Conservation (phyloP, 2,113 vertebrate genomes). For the Lophura nycthemera region DNA sequence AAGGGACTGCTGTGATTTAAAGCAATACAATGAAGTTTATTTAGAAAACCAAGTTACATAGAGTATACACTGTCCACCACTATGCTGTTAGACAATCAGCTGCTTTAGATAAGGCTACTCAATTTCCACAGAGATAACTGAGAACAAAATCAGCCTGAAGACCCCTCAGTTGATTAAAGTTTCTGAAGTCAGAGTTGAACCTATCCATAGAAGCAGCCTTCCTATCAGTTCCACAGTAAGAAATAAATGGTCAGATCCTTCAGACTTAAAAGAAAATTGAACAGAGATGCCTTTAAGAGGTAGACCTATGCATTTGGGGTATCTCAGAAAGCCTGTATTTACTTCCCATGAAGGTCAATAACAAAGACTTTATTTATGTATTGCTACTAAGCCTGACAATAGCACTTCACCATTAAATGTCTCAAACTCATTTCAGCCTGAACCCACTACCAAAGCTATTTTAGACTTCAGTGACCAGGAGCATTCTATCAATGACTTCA, state of each 20-base stretch:
- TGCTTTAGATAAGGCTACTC: slow-evolving; percentile 46
- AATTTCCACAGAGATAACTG: slow-evolving; percentile 44
- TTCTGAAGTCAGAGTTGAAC: slow-evolving; percentile 20
- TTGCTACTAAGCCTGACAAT: background rate
- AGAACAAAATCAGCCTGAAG: slow-evolving; percentile 6
- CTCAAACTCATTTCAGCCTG: background rate
- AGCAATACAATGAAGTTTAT: slow-evolving; percentile 17
- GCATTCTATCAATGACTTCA: slow-evolving; percentile 4
- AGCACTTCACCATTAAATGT: background rate
- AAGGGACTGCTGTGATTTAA: background rate
- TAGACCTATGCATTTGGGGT: background rate
- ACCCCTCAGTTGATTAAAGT: slow-evolving; percentile 4
- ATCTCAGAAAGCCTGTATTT: background rate
- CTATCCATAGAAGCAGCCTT: slow-evolving; percentile 16
- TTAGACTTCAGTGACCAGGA: background rate
- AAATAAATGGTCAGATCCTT: background rate
- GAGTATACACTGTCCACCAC: background rate
- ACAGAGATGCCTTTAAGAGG: background rate
- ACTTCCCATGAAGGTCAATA: background rate
- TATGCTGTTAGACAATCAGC: background rate
- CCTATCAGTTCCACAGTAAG: background rate
- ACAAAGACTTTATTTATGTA: background rate
- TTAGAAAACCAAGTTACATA: slow-evolving; percentile 18
- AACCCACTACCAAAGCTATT: background rate
- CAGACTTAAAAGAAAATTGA: background rate